These are phyloP conservation scores for Peromyscus melanophrys DNA, from an alignment of 2,797 vertebrate species.

Conservation along the genomic window DNA sequence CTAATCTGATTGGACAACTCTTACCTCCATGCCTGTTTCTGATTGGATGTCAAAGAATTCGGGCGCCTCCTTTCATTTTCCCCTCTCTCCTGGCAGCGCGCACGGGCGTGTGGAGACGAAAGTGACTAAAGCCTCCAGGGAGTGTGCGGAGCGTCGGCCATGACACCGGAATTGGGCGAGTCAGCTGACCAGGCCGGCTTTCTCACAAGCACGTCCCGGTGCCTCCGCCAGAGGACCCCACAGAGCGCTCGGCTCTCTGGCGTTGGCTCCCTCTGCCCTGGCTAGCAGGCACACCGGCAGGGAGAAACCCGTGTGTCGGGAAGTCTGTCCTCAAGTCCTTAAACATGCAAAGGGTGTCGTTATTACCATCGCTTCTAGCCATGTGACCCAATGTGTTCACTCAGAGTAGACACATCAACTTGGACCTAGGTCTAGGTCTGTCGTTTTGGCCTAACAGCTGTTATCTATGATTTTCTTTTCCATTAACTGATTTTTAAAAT, in stretches of 20 bases:
- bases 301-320: not conserved
- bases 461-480: slow-evolving; percentile 21
- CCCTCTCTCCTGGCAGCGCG: not conserved
- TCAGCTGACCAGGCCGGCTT: not conserved
- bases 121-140: slow-evolving; percentile 1
- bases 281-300: not conserved
- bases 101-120: not conserved
- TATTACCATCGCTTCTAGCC: not conserved
- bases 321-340: not conserved
- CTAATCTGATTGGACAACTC: slow-evolving; percentile 45
- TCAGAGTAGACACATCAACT: not conserved
- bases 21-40: not conserved
- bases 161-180: not conserved
- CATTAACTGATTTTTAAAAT: slow-evolving; percentile 3
- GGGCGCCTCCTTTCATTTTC: not conserved
- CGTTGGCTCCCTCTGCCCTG: slow-evolving; percentile 10
- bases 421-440: not conserved
- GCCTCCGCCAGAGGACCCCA: slow-evolving; percentile 57
- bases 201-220: not conserved
- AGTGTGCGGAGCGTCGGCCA: not conserved
- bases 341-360: not conserved
- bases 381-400: not conserved
- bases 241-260: not conserved
- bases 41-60: slow-evolving; percentile 48
- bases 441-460: slow-evolving; percentile 44